Percentiles rank a stretch among this genome's conserved stretches.
phyloP scores from a whole-genome alignment of 2,113 vertebrate genomes.

The Mastomys natalensis region DNA sequence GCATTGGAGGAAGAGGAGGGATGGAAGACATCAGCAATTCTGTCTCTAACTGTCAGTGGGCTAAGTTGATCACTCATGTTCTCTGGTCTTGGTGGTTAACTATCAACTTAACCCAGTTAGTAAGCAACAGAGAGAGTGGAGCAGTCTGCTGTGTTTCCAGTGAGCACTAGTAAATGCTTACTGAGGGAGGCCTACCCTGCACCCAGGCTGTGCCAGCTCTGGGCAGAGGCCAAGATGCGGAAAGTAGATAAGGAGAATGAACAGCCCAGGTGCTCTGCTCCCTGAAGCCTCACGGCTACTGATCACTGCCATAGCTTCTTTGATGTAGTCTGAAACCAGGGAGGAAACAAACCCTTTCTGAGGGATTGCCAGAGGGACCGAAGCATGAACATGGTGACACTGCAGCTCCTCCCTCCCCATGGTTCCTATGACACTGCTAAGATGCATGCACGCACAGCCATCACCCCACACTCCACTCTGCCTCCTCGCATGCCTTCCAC shows the following conservation, averaged over 20 bases:
- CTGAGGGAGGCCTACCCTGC: background rate
- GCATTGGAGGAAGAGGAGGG: background rate
- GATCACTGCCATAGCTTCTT: background rate
- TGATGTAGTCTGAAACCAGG: background rate
- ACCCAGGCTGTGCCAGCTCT: too few species aligned
- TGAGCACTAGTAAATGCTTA: background rate
- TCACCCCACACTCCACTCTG: background rate
- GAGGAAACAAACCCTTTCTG: too few species aligned
- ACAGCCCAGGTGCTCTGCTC: too few species aligned
- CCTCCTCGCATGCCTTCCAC: fast-evolving
- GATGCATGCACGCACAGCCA: background rate
- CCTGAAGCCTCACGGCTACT: background rate
- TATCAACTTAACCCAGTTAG: background rate
- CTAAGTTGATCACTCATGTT: background rate
- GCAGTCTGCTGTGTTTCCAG: background rate
- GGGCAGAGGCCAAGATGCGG: background rate
- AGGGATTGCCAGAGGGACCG: background rate
- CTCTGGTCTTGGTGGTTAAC: background rate
- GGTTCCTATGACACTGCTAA: too few species aligned
- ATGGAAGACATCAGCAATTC: background rate
- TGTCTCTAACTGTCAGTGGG: background rate
- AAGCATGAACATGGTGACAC: background rate
- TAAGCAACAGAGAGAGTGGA: too few species aligned
- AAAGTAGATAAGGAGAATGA: background rate
- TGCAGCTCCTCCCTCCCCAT: background rate